These are phyloP conservation scores for Bugulina stolonifera DNA, from an alignment of 2,888 invertebrate genomes.

Conservation along the genomic window DNA sequence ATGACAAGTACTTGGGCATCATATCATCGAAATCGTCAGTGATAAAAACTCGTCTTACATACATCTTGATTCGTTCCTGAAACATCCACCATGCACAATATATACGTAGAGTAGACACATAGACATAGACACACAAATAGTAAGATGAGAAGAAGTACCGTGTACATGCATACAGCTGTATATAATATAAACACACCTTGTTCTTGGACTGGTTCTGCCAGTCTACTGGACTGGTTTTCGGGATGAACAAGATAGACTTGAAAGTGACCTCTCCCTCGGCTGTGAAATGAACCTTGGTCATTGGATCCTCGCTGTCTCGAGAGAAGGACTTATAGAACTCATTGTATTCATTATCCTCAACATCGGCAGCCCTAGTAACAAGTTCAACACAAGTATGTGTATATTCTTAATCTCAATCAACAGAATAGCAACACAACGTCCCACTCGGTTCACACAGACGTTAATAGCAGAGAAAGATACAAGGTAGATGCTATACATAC, in stretches of 20 bases:
- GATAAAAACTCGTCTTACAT: slow-evolving; percentile 96
- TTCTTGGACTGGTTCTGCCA: slow-evolving; percentile 25
- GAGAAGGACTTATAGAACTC: slow-evolving; percentile 93
- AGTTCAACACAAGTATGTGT: too few species aligned
- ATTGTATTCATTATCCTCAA: slow-evolving; percentile 80
- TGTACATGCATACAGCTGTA: too few species aligned
- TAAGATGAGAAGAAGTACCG: too few species aligned
- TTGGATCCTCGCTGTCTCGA: slow-evolving; percentile 76
- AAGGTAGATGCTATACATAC: slow-evolving; percentile 49
- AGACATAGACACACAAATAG: too few species aligned
- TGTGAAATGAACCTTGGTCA: slow-evolving; percentile 86
- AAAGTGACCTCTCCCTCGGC: slow-evolving; percentile 99
- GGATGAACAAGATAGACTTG: slow-evolving; percentile 90
- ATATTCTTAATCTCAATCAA: too few species aligned
- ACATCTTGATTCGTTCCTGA: slow-evolving; percentile 90
- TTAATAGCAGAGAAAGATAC: background rate
- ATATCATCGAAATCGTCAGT: slow-evolving; percentile 99
- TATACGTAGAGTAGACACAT: too few species aligned
- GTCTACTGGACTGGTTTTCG: slow-evolving; percentile 80
- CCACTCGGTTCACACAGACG: too few species aligned
- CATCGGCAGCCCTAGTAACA: slow-evolving; percentile 65
- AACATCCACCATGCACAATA: too few species aligned
- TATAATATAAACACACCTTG: background rate
- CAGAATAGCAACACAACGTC: too few species aligned
- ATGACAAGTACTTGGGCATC: slow-evolving; percentile 94